These are phyloP conservation scores for Acanthurus leucopareius DNA, from an alignment of 2,797 vertebrate genomes.

Conservation along the genomic window DNA sequence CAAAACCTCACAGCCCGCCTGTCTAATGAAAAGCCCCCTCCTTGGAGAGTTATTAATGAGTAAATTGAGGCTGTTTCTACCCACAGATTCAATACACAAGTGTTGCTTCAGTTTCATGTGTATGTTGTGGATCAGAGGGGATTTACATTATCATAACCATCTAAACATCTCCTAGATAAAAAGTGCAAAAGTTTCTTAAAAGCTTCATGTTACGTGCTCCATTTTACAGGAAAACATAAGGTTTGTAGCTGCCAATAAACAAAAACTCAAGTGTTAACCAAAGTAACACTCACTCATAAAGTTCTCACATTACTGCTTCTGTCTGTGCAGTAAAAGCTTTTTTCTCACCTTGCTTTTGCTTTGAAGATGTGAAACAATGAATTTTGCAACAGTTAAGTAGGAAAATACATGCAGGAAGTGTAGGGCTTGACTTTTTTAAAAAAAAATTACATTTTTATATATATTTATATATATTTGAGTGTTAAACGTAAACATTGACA, in stretches of 20 bases:
- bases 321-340: not conserved
- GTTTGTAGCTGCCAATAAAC: no score
- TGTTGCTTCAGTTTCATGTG: slow-evolving; percentile 2
- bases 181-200: no score
- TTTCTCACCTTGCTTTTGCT: not conserved
- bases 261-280: no score
- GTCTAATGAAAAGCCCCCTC: not conserved
- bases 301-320: not conserved
- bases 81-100: not conserved
- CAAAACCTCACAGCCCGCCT: not conserved
- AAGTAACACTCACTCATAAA: no score
- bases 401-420: not conserved
- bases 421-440: not conserved
- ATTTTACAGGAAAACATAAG: no score
- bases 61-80: not conserved
- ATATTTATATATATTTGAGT: no score
- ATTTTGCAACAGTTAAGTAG: not conserved
- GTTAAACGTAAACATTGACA: not conserved
- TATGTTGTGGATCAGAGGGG: no score
- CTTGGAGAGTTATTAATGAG: no score
- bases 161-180: no score
- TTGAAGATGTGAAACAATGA: not conserved
- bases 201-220: no score
- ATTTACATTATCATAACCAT: no score
- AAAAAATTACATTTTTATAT: no score